Evolutionary conservation across 2,797 vertebrate species (phyloP).

Genomic region (Paguma larvata): DNA sequence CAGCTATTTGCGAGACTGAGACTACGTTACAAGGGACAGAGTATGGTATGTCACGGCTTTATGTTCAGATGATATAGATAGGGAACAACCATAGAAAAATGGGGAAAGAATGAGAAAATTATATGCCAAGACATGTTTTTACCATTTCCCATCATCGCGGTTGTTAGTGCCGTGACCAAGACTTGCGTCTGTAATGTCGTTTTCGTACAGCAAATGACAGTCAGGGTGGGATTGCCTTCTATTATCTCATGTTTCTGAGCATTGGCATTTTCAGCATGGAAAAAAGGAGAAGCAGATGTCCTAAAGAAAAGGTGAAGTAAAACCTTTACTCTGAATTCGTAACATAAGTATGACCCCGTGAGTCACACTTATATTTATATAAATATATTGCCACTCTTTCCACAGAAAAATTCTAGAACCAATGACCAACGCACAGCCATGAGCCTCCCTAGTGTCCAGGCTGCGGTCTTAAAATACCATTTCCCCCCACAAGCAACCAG

Average conservation of each 20-base stretch:
- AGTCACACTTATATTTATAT: not conserved
- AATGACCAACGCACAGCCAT: not conserved
- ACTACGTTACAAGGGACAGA: not conserved
- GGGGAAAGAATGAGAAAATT: not conserved
- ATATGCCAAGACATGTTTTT: not conserved
- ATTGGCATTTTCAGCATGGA: not conserved
- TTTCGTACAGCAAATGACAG: no score
- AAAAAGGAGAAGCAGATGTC: not conserved
- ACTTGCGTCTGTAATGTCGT: not conserved
- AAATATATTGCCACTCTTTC: not conserved
- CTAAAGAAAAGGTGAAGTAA: not conserved
- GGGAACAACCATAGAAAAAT: not conserved
- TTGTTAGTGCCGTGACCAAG: not conserved
- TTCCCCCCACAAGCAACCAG: not conserved
- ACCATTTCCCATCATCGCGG: not conserved
- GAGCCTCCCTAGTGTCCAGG: not conserved
- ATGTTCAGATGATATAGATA: accelerated
- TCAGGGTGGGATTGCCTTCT: accelerated
- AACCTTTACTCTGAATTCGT: not conserved
- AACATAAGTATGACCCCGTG: not conserved
- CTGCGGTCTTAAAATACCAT: not conserved
- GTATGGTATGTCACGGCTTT: accelerated
- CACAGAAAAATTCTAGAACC: not conserved
- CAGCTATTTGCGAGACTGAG: no score
- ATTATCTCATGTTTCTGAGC: not conserved